These are phyloP conservation scores for Coccyzus lansbergi DNA, from an alignment of 2,797 vertebrate species.

Conservation along the genomic window DNA sequence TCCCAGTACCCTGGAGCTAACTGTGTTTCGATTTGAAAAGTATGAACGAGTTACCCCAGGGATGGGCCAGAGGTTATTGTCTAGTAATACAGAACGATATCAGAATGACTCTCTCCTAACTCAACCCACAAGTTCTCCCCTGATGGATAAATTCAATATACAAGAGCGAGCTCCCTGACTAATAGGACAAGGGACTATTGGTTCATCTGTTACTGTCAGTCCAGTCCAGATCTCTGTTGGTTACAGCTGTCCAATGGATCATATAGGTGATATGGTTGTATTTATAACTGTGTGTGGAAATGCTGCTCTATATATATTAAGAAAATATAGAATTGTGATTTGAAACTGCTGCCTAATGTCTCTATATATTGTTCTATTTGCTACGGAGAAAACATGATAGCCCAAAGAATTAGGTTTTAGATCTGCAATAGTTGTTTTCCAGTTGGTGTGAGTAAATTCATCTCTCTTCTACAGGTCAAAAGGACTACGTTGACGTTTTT, in stretches of 20 bases:
- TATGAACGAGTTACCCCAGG: background rate
- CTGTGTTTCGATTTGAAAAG: background rate
- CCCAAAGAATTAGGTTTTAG: constrained; percentile 9
- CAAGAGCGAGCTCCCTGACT: background rate
- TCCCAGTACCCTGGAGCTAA: background rate
- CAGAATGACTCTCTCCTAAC: background rate
- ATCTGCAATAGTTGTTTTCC: background rate
- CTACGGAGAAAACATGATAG: constrained; percentile 4
- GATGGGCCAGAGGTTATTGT: background rate
- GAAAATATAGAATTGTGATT: background rate
- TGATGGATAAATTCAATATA: background rate
- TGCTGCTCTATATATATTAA: background rate
- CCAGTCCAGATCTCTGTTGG: background rate
- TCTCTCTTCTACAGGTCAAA: background rate
- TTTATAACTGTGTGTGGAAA: background rate
- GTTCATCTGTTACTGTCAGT: background rate
- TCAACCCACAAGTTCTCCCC: background rate
- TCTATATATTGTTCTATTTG: background rate
- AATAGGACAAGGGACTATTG: background rate
- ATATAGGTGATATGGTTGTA: background rate
- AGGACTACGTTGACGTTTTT: background rate
- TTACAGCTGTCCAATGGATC: background rate
- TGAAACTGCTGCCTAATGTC: background rate
- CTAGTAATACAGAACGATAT: background rate
- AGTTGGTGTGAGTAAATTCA: constrained; percentile 26